Conservation (phyloP, 2,113 vertebrate genomes). For the Raphicerus campestris region DNA sequence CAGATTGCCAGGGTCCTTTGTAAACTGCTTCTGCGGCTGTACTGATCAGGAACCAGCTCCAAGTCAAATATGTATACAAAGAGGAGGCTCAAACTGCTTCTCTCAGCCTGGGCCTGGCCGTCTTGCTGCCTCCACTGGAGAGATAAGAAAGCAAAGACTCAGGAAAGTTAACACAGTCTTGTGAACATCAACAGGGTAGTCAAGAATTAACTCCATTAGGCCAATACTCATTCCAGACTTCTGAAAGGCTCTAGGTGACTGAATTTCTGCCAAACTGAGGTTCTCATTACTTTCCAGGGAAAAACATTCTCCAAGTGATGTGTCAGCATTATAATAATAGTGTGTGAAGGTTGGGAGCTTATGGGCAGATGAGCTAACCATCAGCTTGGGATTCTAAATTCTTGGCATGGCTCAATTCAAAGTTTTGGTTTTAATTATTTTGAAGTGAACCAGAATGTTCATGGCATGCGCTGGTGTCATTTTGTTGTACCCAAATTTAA, state of each 20-base stretch:
- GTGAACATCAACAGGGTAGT: neutral
- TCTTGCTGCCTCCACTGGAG: conserved; percentile 22
- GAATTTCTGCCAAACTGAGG: neutral
- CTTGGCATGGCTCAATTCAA: neutral
- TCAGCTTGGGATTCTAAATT: neutral
- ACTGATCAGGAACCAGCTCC: conserved; percentile 52
- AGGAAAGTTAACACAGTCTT: neutral
- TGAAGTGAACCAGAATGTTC: neutral
- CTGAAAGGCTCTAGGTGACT: neutral
- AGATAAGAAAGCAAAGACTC: conserved; percentile 60
- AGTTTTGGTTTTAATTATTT: neutral
- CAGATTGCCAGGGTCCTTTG: conserved; percentile 40
- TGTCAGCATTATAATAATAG: neutral
- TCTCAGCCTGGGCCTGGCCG: neutral
- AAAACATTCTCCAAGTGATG: neutral
- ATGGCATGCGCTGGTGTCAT: neutral
- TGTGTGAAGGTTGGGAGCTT: neutral
- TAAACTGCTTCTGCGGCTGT: neutral
- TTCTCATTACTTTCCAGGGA: neutral
- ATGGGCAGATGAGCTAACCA: neutral
- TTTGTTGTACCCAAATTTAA: neutral
- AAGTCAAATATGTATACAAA: conserved; percentile 62
- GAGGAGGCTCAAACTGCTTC: neutral
- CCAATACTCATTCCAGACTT: neutral
- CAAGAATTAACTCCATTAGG: conserved; percentile 8